These are phyloP conservation scores for Nycticebus coucang DNA, from an alignment of 2,113 vertebrate genomes.

Conservation along the genomic window DNA sequence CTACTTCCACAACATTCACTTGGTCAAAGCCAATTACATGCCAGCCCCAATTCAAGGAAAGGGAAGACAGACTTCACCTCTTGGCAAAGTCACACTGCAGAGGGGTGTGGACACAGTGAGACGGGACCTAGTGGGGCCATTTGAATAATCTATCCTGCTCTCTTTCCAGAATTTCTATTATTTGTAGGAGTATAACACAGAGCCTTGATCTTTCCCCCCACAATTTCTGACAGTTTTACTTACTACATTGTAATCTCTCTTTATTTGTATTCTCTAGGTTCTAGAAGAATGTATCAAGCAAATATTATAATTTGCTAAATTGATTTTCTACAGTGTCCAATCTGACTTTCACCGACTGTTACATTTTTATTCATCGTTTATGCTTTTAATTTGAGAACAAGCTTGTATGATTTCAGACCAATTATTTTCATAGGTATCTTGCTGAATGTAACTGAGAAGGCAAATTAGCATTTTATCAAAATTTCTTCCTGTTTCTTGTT, in stretches of 20 bases:
- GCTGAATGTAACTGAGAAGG: neutral
- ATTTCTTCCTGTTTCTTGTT: conserved; percentile 21
- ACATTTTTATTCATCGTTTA: conserved; percentile 18
- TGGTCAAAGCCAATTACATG: neutral
- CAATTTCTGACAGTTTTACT: neutral
- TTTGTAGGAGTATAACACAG: conserved; percentile 5
- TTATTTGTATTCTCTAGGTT: conserved; percentile 17
- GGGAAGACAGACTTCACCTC: neutral
- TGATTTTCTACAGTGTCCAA: neutral
- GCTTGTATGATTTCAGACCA: neutral
- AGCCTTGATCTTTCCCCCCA: neutral
- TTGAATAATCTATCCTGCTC: neutral
- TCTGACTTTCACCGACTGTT: neutral
- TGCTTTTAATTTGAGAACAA: conserved; percentile 11
- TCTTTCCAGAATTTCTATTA: neutral
- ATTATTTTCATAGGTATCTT: neutral
- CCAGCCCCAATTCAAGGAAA: neutral
- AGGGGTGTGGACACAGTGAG: neutral
- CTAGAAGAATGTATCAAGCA: neutral
- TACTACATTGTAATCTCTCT: neutral
- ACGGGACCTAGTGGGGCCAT: neutral
- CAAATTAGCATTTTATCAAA: conserved; percentile 21
- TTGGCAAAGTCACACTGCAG: neutral
- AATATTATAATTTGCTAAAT: neutral
- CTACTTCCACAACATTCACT: neutral